Percentiles rank a stretch among this genome's conserved stretches.
phyloP scores from a whole-genome alignment of 2,888 invertebrate genomes.

The Phengaris arion region DNA sequence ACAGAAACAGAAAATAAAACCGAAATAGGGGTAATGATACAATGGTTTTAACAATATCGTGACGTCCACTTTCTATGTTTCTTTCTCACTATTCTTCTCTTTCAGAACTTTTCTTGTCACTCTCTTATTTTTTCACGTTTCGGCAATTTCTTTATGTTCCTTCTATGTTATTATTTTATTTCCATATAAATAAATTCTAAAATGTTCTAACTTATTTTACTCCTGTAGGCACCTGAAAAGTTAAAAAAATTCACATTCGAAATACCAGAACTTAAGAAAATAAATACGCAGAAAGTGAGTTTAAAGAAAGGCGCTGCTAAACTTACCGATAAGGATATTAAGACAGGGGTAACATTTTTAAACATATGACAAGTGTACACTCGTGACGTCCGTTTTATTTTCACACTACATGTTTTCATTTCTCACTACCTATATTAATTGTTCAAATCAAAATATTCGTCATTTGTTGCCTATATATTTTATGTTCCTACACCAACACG shows the following conservation, averaged over 20 bases:
- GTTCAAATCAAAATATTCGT: constrained; percentile 29
- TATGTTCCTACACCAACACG: constrained; percentile 33
- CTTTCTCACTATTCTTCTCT: constrained; percentile 11
- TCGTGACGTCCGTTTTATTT: constrained; percentile 38
- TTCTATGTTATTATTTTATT: constrained; percentile 19
- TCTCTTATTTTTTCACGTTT: constrained; percentile 14
- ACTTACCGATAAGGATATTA: constrained; percentile 44
- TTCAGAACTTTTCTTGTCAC: not conserved
- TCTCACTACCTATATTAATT: constrained; percentile 27
- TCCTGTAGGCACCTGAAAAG: constrained; percentile 29
- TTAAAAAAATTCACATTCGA: constrained; percentile 27
- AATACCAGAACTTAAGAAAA: constrained; percentile 31
- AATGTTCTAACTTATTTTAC: constrained; percentile 27
- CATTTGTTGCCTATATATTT: constrained; percentile 28
- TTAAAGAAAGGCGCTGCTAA: constrained; percentile 20
- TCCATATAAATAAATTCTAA: not conserved
- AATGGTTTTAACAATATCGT: constrained; percentile 38
- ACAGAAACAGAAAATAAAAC: constrained; percentile 50
- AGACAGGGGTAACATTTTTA: constrained; percentile 61
- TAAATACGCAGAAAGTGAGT: constrained; percentile 28
- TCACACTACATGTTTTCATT: constrained; percentile 36
- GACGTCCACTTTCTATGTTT: constrained; percentile 35
- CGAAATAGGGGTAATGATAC: constrained; percentile 61
- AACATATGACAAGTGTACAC: constrained; percentile 35
- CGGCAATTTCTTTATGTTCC: constrained; percentile 18